Evolutionary conservation across 2,888 invertebrate genomes (phyloP).

Genomic region (Clostera curtula): DNA sequence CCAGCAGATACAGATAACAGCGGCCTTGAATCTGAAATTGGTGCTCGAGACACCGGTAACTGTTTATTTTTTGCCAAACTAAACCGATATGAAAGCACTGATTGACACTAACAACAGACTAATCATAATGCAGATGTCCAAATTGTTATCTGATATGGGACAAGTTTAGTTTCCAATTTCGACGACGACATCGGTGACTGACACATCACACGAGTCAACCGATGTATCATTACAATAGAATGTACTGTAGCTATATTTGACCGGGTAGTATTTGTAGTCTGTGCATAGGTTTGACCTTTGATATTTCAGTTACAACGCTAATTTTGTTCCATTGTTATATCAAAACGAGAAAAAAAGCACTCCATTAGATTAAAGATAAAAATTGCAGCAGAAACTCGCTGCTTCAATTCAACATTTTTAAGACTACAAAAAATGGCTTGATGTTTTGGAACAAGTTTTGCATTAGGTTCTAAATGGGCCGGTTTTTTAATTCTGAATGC

Average conservation of each 20-base stretch:
- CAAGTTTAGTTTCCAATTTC: slow-evolving; percentile 46
- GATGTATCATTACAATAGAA: slow-evolving; percentile 45
- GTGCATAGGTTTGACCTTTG: slow-evolving; percentile 45
- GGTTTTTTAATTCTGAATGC: slow-evolving; percentile 19
- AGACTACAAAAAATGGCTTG: slow-evolving; percentile 27
- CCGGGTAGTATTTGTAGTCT: slow-evolving; percentile 39
- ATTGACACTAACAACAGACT: slow-evolving; percentile 54
- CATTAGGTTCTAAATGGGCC: slow-evolving; percentile 27
- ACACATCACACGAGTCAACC: slow-evolving; percentile 35
- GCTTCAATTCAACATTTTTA: slow-evolving; percentile 27
- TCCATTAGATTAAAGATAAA: slow-evolving; percentile 32
- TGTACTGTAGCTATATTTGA: slow-evolving; percentile 37
- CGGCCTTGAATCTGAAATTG: slow-evolving; percentile 40
- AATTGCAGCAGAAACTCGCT: slow-evolving; percentile 34
- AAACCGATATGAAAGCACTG: slow-evolving; percentile 42
- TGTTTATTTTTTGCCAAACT: slow-evolving; percentile 33
- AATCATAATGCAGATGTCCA: slow-evolving; percentile 55
- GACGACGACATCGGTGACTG: slow-evolving; percentile 49
- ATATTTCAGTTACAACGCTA: slow-evolving; percentile 38
- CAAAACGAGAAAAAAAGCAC: slow-evolving; percentile 26
- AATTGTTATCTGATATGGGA: slow-evolving; percentile 59
- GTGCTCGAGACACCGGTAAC: slow-evolving; percentile 35
- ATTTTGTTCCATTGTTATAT: slow-evolving; percentile 52
- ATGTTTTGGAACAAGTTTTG: slow-evolving; percentile 30
- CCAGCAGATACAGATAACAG: slow-evolving; percentile 21